Base-by-base conservation (phyloP, 1,140 invertebrate genomes). In the Amyelois transitella region DNA sequence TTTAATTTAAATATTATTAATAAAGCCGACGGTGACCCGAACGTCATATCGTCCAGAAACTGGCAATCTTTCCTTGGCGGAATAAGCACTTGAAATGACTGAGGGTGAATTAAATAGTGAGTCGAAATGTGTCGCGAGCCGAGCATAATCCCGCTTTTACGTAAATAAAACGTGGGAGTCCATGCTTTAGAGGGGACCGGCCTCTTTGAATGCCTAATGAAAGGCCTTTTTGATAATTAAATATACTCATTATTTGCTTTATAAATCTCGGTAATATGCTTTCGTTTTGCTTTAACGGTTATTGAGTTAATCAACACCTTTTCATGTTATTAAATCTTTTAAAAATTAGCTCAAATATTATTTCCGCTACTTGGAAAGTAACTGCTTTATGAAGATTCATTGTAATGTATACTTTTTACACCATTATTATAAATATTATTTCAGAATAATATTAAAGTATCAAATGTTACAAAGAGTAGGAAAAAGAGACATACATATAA, bases 171-270 rank as follows among this genome's bases (percentile, higher is more conserved):
- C 60, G 53, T 20, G 32, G 55, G 49, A 43, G 51, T 52, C 58
- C 55, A 56, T 53, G 55, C 53, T 56, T 55, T 28, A 52, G 52
- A 43, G 18, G 21, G 32, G 43, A 53, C 65, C 61, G 45, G 53
- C 45, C 58, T 61, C 70, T 69, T 68, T 73, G 73, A 73, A 73
- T 73, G 60, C 66, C 38, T 73, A 71, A 76, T 70, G 68, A 73
- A 64, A 51, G 58, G 51, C 60, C 58, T 60, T 66, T 65, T 66
- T 60, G 55, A 63, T 75, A 70, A 70, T 73, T 72, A 69, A 67
- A 75, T 38, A 14, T 14, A 14, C 69, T 66, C 45, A 64, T 65
- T 72, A 62, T 70, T 72, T 68, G 62, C 65, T 47, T 59, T 53
- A 55, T 53, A 53, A 68, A 65, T 62, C 47, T 59, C 19, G 53